Evolutionary conservation across 2,113 vertebrate species (phyloP).

Genomic region (Thryonomys swinderianus): DNA sequence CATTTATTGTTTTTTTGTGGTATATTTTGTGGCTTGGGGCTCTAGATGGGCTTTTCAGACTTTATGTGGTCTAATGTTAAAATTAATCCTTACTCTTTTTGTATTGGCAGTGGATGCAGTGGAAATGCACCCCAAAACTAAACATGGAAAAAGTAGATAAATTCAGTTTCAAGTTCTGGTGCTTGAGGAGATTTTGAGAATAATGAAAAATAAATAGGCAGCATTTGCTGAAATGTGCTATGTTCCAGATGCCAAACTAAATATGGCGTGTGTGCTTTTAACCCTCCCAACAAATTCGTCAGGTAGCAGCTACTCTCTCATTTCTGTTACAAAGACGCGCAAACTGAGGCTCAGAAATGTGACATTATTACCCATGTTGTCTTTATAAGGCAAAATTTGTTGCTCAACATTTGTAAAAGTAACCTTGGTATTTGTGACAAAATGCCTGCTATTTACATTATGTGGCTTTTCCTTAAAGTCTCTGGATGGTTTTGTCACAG

Average conservation of each 20-base stretch:
- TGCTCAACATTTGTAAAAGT: conserved; percentile 7
- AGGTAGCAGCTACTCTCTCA: neutral
- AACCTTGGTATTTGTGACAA: neutral
- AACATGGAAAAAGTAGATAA: conserved; percentile 11
- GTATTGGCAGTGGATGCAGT: neutral
- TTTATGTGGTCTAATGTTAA: conserved; percentile 13
- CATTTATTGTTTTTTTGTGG: conserved; percentile 30
- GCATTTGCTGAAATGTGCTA: neutral
- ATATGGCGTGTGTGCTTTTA: neutral
- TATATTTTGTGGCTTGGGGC: neutral
- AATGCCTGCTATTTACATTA: neutral
- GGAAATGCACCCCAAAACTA: neutral
- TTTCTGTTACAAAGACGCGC: conserved; percentile 8
- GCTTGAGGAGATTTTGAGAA: conserved; percentile 37
- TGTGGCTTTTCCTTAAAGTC: neutral
- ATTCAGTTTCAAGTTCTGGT: conserved; percentile 16
- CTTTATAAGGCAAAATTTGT: conserved; percentile 12
- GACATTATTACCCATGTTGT: neutral
- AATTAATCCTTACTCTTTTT: conserved; percentile 44
- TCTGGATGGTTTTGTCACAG: neutral
- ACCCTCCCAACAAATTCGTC: neutral
- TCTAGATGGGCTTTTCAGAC: conserved; percentile 20
- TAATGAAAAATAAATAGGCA: neutral
- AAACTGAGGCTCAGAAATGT: conserved; percentile 19
- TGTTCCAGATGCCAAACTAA: neutral